Percentiles rank a stretch among this genome's conserved stretches.
Conservation (phyloP, 1,140 invertebrate genomes). For the Drosophila nigromelanica region DNA sequence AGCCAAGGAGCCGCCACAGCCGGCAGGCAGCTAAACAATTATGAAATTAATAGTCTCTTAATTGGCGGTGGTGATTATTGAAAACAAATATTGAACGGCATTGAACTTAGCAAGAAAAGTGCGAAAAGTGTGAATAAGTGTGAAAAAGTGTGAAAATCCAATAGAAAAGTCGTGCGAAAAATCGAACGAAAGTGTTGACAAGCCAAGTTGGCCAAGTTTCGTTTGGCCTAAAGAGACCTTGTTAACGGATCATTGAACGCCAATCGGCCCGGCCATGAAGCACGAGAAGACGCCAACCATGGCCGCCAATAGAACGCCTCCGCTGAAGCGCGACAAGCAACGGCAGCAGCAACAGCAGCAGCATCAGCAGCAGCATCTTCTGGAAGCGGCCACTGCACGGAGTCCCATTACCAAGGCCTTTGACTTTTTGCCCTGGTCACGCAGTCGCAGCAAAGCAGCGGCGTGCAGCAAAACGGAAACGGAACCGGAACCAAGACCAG, state of each 20-base stretch:
- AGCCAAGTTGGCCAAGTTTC: constrained; percentile 14
- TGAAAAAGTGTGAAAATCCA: neutral
- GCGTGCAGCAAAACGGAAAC: constrained; percentile 42
- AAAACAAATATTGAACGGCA: constrained; percentile 50
- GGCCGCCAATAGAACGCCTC: constrained; percentile 43
- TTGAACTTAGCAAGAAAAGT: constrained; percentile 47
- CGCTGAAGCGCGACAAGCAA: constrained; percentile 41
- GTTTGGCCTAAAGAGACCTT: constrained; percentile 24
- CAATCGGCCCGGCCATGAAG: constrained; percentile 57
- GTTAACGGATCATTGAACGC: constrained; percentile 50
- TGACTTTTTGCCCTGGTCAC: constrained; percentile 77
- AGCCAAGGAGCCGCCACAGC: constrained; percentile 48
- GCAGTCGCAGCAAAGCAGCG: constrained; percentile 59
- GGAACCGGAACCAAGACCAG: neutral
- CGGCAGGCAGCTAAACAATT: constrained; percentile 61
- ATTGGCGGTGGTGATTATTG: constrained; percentile 60
- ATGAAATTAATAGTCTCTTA: constrained; percentile 78
- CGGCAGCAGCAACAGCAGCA: constrained; percentile 1
- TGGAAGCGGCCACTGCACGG: constrained; percentile 46
- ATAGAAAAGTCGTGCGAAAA: constrained; percentile 37
- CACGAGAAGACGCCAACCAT: constrained; percentile 62
- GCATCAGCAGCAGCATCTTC: constrained; percentile 29
- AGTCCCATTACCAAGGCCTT: constrained; percentile 83
- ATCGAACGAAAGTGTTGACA: constrained; percentile 38
- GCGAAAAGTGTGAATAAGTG: neutral